A percentile compares a stretch with the other conserved stretches of the same genome.
phyloP scores from a whole-genome alignment of 2,113 vertebrate species.

The Delphinapterus leucas region DNA sequence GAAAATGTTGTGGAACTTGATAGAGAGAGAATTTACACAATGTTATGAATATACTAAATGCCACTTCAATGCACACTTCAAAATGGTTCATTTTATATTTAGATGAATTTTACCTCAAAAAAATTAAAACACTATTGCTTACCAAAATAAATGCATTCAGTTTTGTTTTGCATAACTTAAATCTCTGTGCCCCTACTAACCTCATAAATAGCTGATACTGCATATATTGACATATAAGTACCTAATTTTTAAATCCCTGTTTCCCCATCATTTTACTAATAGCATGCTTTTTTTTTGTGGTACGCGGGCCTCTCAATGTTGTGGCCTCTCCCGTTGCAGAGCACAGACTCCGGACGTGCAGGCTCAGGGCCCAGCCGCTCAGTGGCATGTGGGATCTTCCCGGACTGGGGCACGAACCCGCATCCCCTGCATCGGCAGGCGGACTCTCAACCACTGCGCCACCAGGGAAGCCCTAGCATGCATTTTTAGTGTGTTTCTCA shows the following conservation, averaged over 20 bases:
- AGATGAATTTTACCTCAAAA: background rate
- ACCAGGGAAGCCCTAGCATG: background rate
- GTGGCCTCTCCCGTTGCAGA: too few relatives aligned
- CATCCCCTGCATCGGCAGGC: too few relatives aligned
- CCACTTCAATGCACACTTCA: background rate
- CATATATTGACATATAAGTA: background rate
- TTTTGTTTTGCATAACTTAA: background rate
- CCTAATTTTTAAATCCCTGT: background rate
- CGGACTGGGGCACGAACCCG: too few relatives aligned
- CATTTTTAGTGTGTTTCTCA: background rate
- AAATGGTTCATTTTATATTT: background rate
- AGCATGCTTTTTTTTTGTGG: too few relatives aligned
- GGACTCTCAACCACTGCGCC: too few relatives aligned
- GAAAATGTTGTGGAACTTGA: background rate
- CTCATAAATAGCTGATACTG: background rate
- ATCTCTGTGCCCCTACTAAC: background rate
- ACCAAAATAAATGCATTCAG: background rate
- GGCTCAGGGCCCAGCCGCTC: too few relatives aligned
- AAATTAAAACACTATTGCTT: background rate
- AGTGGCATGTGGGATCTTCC: too few relatives aligned
- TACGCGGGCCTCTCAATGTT: too few relatives aligned
- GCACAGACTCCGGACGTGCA: too few relatives aligned
- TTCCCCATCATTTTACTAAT: background rate
- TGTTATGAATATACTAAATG: background rate
- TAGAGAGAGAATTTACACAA: background rate